phyloP scores from a whole-genome alignment of 2,797 vertebrate genomes.

The Chaenodraco wilsoni region DNA sequence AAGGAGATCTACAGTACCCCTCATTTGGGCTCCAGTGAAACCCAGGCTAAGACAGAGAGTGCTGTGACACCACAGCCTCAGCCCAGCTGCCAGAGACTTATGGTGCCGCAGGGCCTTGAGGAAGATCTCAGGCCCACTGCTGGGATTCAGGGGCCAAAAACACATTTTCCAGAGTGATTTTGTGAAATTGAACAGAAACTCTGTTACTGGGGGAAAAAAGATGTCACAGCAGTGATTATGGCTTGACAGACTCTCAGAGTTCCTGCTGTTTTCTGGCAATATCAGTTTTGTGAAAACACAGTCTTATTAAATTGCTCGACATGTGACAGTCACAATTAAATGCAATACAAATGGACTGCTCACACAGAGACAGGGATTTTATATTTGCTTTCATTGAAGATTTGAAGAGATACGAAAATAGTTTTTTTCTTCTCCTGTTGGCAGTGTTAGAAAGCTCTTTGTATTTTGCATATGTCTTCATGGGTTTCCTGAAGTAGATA shows the following conservation, averaged over 20 bases:
- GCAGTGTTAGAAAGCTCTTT: neutral
- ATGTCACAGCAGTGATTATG: constrained; percentile 33
- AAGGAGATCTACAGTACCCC: constrained; percentile 28
- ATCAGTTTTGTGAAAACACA: constrained; percentile 34
- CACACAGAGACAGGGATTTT: neutral
- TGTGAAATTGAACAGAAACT: constrained; percentile 59
- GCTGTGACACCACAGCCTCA: constrained; percentile 46
- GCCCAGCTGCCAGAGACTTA: constrained; percentile 63
- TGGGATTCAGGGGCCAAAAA: constrained; percentile 69
- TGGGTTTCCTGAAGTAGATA: constrained; percentile 22
- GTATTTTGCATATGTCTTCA: constrained; percentile 13
- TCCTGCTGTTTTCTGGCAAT: constrained; percentile 24
- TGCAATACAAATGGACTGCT: neutral
- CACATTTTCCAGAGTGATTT: constrained; percentile 73
- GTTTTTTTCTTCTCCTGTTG: neutral
- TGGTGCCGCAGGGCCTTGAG: constrained; percentile 48
- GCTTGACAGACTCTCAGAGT: constrained; percentile 10
- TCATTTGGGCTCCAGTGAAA: constrained; percentile 43
- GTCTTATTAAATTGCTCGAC: constrained; percentile 15
- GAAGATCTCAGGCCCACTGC: constrained; percentile 54
- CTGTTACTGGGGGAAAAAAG: constrained; percentile 45
- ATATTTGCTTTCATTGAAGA: constrained; percentile 1
- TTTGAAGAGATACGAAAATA: neutral
- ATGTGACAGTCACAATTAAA: neutral
- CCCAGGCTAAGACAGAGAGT: constrained; percentile 49